Base-by-base conservation (phyloP, 2,113 vertebrate genomes). In the Ascaphus truei region DNA sequence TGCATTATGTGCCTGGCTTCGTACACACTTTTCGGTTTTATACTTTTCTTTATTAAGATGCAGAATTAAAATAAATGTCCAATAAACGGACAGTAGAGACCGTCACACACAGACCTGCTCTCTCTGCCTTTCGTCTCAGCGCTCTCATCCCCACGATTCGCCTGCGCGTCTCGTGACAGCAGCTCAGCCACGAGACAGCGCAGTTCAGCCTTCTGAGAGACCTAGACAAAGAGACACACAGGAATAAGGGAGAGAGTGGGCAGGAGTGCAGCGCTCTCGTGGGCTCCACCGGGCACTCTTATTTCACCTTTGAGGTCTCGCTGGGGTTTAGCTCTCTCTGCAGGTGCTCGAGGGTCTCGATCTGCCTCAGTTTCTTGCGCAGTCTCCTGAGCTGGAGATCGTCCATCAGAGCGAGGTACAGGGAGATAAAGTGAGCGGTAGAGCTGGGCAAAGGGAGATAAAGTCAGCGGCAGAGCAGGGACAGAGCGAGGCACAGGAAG, bases 121-220 rank as follows among this genome's bases (percentile, higher is more conserved):
- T 31, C n/a, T 20, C n/a, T n/a, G n/a, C 10, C 41, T 20, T 15
- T 62, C 2, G 16, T 30, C 13, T 48, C 13, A 10, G 23, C 29
- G 7, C n/a, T 4, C 15, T 18, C 16, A 23, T 66, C 36, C 26
- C 31, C 4, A 1, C 29, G 20, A 18, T 58, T 31, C 12, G 13
- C 30, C 5, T 16, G 13, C 30, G 20, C 30, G 27, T 5, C 7
- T 83, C 84, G 86, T 27, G 58, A 37, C 83, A 89, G 85, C 79
- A 92, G 83, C 80, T 89, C 86, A 80, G 82, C 81, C 25, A 68
- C 4, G 5, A 7, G 39, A 20, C 26, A 16, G 68, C 90, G 89
- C 78, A 91, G 87, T 83, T 91, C 88, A 81, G 77, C 86, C 85
- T 90, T 92, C 76, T 75, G 90, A 55, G 81, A 90, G 78, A 92